These are phyloP conservation scores for Pongo abelii DNA, from an alignment of 2,113 vertebrate genomes.

Conservation along the genomic window DNA sequence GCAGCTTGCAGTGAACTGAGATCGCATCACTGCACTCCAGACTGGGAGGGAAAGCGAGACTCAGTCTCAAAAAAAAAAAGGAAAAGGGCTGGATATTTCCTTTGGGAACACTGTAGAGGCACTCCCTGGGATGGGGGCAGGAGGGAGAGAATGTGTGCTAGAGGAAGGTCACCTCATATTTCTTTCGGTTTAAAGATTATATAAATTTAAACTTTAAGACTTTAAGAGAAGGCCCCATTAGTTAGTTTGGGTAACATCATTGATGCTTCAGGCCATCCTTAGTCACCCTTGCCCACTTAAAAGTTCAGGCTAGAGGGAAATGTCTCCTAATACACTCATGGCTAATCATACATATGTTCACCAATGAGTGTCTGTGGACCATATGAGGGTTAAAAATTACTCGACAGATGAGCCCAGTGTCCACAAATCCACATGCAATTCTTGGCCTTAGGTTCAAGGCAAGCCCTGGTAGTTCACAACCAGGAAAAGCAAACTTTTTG, in stretches of 20 bases:
- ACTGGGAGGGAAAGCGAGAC: too few species aligned
- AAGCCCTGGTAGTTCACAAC: background rate
- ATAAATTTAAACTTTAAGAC: background rate
- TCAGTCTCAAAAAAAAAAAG: too few species aligned
- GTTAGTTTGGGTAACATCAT: background rate
- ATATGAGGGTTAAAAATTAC: background rate
- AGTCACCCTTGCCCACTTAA: background rate
- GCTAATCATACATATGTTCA: background rate
- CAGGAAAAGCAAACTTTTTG: background rate
- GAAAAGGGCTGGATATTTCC: background rate
- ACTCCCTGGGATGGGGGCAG: rapidly evolving
- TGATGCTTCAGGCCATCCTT: background rate
- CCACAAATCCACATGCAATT: background rate
- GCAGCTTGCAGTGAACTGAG: too few species aligned
- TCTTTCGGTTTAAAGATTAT: background rate
- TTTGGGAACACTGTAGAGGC: background rate
- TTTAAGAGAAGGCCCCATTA: background rate
- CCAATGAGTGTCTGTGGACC: background rate
- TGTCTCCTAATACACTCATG: background rate
- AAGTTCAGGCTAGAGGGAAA: background rate
- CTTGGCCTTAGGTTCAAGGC: background rate
- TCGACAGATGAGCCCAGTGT: background rate
- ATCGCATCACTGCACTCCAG: too few species aligned
- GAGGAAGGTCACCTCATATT: background rate
- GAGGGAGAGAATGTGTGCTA: background rate